Conservation (phyloP, 1,140 invertebrate genomes). For the Matsumurasca onukii region DNA sequence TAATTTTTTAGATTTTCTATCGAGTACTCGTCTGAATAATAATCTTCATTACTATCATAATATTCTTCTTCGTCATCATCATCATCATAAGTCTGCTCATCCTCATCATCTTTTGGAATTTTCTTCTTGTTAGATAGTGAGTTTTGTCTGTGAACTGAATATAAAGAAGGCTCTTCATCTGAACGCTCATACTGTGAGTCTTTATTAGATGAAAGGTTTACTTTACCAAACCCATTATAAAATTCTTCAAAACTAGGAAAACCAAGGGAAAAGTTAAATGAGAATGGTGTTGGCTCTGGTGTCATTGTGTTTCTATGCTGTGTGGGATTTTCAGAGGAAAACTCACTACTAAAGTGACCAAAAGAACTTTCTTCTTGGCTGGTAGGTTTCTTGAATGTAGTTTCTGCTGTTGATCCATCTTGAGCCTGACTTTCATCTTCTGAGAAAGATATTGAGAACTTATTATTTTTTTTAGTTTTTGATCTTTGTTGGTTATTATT, state of each 20-base stretch:
- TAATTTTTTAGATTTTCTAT: slow-evolving; percentile 28
- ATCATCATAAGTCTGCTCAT: slow-evolving; percentile 45
- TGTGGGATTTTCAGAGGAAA: too few species aligned
- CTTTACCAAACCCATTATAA: not conserved
- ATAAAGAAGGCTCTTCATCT: slow-evolving; percentile 15
- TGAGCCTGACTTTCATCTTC: too few species aligned
- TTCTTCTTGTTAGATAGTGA: not conserved
- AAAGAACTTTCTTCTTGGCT: too few species aligned
- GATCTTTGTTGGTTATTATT: too few species aligned
- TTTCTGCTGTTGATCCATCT: too few species aligned
- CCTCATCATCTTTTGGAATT: slow-evolving; percentile 13
- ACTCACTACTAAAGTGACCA: too few species aligned
- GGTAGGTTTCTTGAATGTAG: too few species aligned
- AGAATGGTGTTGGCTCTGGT: not conserved
- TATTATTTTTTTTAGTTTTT: too few species aligned
- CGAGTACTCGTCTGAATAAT: slow-evolving; percentile 31
- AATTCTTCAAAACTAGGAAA: not conserved
- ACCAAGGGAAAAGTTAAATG: not conserved
- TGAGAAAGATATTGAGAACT: too few species aligned
- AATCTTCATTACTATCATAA: slow-evolving; percentile 28
- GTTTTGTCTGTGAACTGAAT: slow-evolving; percentile 15
- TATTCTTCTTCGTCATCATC: slow-evolving; percentile 43
- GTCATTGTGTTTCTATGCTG: too few species aligned
- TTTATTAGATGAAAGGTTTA: not conserved
- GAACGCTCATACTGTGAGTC: not conserved